phyloP scores from a whole-genome alignment of 2,797 vertebrate genomes.

The Vireo griseus region DNA sequence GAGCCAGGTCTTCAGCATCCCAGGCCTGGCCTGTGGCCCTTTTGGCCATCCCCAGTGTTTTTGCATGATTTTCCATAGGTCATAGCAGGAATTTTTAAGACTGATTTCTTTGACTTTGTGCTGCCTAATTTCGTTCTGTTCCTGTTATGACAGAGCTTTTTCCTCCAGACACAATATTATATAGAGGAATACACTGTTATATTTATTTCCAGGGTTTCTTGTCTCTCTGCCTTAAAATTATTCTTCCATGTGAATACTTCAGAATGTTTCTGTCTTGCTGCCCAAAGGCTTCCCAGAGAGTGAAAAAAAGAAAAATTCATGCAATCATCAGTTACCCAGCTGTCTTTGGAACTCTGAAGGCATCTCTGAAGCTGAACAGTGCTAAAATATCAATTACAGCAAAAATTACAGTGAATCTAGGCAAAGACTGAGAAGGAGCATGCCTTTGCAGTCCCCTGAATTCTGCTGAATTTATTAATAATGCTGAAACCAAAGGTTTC shows the following conservation, averaged over 20 bases:
- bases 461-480: background rate
- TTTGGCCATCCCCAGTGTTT: background rate
- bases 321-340: background rate
- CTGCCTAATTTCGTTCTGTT: background rate
- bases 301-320: background rate
- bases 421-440: background rate
- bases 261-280: background rate
- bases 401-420: background rate
- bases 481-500: background rate
- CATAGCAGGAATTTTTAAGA: background rate
- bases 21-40: background rate
- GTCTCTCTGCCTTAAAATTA: background rate
- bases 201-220: background rate
- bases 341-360: background rate
- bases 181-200: background rate
- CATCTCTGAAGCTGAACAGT: background rate
- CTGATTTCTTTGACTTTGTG: background rate
- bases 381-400: background rate
- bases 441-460: background rate
- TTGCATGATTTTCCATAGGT: background rate
- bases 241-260: background rate
- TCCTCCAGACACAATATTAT: background rate
- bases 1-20: background rate
- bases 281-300: background rate
- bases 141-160: background rate